Percentiles rank a stretch among this genome's conserved stretches.
These are phyloP conservation scores for Bombus soroeensis DNA, from an alignment of 1,140 invertebrate genomes.

Conservation along the genomic window DNA sequence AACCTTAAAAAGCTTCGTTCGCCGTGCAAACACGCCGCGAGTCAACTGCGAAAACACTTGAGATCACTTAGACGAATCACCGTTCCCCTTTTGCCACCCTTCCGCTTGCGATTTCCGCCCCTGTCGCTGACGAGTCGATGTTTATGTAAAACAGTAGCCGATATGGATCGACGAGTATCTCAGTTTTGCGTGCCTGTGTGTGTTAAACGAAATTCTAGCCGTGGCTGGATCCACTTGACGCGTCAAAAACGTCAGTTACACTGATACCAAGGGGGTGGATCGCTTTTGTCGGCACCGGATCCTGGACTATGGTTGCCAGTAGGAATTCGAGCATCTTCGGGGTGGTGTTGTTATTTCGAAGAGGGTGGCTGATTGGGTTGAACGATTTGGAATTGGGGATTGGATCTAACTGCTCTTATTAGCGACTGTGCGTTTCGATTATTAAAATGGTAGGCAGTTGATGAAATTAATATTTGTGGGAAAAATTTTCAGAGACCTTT, in stretches of 20 bases:
- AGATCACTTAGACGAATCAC: conserved; percentile 70
- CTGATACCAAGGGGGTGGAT: conserved; percentile 37
- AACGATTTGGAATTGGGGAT: conserved; percentile 9
- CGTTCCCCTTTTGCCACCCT: conserved; percentile 19
- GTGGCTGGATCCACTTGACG: conserved; percentile 75
- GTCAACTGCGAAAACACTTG: conserved; percentile 81
- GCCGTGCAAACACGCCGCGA: conserved; percentile 70
- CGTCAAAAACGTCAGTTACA: conserved; percentile 81
- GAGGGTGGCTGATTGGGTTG: conserved; percentile 9
- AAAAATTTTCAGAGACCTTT: too few relatives aligned
- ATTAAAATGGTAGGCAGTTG: neutral
- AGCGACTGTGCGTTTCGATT: neutral
- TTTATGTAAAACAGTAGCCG: conserved; percentile 80
- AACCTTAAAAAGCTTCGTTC: conserved; percentile 75
- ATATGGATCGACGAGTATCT: conserved; percentile 43
- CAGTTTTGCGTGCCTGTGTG: too few relatives aligned
- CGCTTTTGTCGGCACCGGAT: conserved; percentile 33
- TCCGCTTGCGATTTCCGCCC: conserved; percentile 22
- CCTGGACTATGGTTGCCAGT: conserved; percentile 9
- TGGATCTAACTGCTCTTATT: neutral
- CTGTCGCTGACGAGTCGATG: conserved; percentile 58
- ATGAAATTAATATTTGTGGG: neutral
- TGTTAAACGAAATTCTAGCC: conserved; percentile 28
- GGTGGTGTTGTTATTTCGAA: conserved; percentile 49
- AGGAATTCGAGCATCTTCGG: conserved; percentile 38